These are phyloP conservation scores for Drosophila ohnishii DNA, from an alignment of 1,140 invertebrate genomes.

Conservation along the genomic window DNA sequence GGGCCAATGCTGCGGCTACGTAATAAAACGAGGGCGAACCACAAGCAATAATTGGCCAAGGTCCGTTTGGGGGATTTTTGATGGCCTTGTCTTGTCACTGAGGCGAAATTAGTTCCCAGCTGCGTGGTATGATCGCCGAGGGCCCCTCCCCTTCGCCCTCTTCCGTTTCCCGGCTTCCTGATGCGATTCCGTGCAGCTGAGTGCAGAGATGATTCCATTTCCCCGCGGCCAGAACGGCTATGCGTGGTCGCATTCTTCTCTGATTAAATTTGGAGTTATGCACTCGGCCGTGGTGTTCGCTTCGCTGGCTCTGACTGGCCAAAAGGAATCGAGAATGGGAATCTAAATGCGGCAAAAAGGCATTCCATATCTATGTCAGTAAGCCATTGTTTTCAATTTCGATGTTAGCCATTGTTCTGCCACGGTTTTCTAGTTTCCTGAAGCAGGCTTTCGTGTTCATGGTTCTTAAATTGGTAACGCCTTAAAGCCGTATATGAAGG, in stretches of 20 bases:
- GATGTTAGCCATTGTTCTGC: slow-evolving; percentile 20
- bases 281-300: slow-evolving; percentile 11
- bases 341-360: slow-evolving; percentile 20
- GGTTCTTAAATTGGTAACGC: background rate
- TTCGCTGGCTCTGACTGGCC: slow-evolving; percentile 39
- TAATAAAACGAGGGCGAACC: slow-evolving; percentile 55
- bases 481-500: background rate
- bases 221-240: slow-evolving; percentile 33
- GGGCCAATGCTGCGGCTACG: slow-evolving; percentile 58
- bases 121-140: background rate
- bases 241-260: slow-evolving; percentile 51
- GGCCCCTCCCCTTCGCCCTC: slow-evolving; percentile 2
- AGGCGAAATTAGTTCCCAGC: slow-evolving; percentile 35
- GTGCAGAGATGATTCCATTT: slow-evolving; percentile 48
- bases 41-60: slow-evolving; percentile 61
- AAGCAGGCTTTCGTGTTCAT: background rate
- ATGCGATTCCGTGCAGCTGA: slow-evolving; percentile 58
- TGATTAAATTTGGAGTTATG: slow-evolving; percentile 51
- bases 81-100: slow-evolving; percentile 52
- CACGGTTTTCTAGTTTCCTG: background rate
- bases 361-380: slow-evolving; percentile 53
- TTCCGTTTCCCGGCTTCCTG: slow-evolving; percentile 5
- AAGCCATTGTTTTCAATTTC: slow-evolving; percentile 54
- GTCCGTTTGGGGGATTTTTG: slow-evolving; percentile 29
- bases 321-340: slow-evolving; percentile 30